Conservation (phyloP, 1,140 invertebrate species). For the Achatina immaculata region DNA sequence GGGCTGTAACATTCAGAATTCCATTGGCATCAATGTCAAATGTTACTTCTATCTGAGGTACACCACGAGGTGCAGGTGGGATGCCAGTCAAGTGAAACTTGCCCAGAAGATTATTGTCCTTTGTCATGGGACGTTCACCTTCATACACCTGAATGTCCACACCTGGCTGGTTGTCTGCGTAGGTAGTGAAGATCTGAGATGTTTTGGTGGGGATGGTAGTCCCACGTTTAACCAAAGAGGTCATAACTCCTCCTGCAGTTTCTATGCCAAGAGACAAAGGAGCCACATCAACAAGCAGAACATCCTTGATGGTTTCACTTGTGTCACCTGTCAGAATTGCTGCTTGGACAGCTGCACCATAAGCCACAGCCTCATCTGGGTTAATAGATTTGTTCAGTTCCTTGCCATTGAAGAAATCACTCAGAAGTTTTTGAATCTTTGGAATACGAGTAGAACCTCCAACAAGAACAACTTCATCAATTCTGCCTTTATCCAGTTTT, state of each 20-base stretch:
- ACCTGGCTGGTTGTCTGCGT: slow-evolving; percentile 79
- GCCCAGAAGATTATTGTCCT: slow-evolving; percentile 41
- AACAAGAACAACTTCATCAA: slow-evolving; percentile 96
- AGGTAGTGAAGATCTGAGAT: slow-evolving; percentile 68
- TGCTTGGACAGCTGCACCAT: slow-evolving; percentile 77
- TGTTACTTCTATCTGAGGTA: slow-evolving; percentile 75
- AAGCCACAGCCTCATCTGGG: slow-evolving; percentile 66
- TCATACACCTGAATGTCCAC: slow-evolving; percentile 83
- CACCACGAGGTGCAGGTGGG: slow-evolving; percentile 70
- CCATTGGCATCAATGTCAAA: slow-evolving; percentile 5
- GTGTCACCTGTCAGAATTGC: slow-evolving; percentile 68
- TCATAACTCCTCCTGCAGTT: slow-evolving; percentile 78
- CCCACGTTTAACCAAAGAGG: slow-evolving; percentile 62
- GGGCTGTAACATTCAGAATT: slow-evolving; percentile 74
- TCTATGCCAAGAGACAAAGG: slow-evolving; percentile 61
- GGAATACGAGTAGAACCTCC: slow-evolving; percentile 77
- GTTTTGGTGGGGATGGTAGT: slow-evolving; percentile 66
- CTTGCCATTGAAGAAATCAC: slow-evolving; percentile 81
- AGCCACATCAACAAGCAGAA: slow-evolving; percentile 64
- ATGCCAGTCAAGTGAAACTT: slow-evolving; percentile 85
- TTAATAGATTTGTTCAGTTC: slow-evolving; percentile 80
- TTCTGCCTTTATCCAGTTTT: slow-evolving; percentile 92
- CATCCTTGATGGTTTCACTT: slow-evolving; percentile 60
- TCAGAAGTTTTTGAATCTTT: slow-evolving; percentile 94
- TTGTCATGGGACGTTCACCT: slow-evolving; percentile 86